Conservation (phyloP, 2,113 vertebrate genomes). For the Rhabdornis inornatus region DNA sequence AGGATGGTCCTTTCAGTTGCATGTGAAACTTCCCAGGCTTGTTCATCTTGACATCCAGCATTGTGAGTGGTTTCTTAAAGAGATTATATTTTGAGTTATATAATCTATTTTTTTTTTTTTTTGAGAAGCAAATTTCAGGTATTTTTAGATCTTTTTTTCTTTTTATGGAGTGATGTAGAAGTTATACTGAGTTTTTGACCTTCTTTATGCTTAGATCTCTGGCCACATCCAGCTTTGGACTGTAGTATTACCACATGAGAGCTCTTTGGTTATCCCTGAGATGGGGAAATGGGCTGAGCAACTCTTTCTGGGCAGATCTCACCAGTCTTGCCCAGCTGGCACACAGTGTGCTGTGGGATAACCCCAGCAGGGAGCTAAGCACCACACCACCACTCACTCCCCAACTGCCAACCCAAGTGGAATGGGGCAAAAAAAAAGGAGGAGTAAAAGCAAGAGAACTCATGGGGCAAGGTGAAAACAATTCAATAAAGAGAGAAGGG, state of each 20-base stretch:
- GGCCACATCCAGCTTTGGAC: background rate
- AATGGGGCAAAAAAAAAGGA: background rate
- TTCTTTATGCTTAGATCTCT: background rate
- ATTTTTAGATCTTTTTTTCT: background rate
- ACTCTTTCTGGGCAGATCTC: background rate
- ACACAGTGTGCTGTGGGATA: background rate
- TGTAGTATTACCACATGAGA: background rate
- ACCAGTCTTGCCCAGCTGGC: background rate
- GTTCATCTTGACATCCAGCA: background rate
- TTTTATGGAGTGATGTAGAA: background rate
- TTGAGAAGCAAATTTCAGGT: background rate
- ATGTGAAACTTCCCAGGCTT: background rate
- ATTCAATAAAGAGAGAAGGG: background rate
- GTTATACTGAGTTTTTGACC: background rate
- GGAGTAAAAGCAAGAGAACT: background rate
- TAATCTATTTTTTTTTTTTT: background rate
- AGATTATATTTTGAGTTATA: background rate
- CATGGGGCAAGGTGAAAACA: background rate
- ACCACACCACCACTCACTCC: background rate
- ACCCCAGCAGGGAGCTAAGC: background rate
- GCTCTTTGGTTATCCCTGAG: background rate
- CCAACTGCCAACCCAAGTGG: accelerated
- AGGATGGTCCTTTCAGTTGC: background rate
- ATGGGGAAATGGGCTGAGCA: background rate
- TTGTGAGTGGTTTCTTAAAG: background rate